A percentile compares a stretch with the other conserved stretches of the same genome.
phyloP scores from a whole-genome alignment of 2,888 invertebrate genomes.

The Leucoma salicis region DNA sequence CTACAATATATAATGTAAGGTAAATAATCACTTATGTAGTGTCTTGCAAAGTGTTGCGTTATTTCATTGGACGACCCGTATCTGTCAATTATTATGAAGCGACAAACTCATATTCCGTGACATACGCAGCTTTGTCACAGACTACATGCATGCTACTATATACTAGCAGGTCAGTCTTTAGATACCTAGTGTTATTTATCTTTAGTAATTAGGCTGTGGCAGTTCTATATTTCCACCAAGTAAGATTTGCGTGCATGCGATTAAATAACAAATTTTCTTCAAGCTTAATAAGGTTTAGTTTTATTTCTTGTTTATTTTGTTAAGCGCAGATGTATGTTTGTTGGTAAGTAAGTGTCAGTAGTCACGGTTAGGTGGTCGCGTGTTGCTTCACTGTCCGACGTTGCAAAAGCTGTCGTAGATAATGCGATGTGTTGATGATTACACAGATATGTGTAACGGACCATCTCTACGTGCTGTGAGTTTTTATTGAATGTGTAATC shows the following conservation, averaged over 20 bases:
- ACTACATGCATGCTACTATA: conserved; percentile 14
- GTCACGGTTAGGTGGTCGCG: conserved; percentile 59
- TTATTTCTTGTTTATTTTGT: conserved; percentile 15
- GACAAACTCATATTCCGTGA: conserved; percentile 57
- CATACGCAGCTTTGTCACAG: conserved; percentile 34
- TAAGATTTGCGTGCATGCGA: conserved; percentile 15
- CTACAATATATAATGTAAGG: conserved; percentile 32
- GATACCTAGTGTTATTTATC: conserved; percentile 25
- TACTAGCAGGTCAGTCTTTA: conserved; percentile 19
- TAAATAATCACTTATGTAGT: conserved; percentile 33
- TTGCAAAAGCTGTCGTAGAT: conserved; percentile 73
- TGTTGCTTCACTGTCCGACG: conserved; percentile 65
- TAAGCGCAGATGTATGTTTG: conserved; percentile 29
- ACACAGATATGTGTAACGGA: conserved; percentile 69
- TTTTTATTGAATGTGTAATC: conserved; percentile 32
- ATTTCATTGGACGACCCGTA: conserved; percentile 47
- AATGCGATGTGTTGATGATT: conserved; percentile 55
- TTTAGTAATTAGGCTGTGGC: conserved; percentile 35
- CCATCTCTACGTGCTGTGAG: conserved; percentile 56
- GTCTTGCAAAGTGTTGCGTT: conserved; percentile 35
- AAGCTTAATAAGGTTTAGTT: conserved; percentile 11
- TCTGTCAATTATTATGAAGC: conserved; percentile 50
- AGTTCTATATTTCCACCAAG: conserved; percentile 12
- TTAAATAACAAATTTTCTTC: conserved; percentile 14
- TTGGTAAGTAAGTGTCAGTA: conserved; percentile 60